Conservation (phyloP, 92 coral and sea anemone species). For the Porites evermanni region DNA sequence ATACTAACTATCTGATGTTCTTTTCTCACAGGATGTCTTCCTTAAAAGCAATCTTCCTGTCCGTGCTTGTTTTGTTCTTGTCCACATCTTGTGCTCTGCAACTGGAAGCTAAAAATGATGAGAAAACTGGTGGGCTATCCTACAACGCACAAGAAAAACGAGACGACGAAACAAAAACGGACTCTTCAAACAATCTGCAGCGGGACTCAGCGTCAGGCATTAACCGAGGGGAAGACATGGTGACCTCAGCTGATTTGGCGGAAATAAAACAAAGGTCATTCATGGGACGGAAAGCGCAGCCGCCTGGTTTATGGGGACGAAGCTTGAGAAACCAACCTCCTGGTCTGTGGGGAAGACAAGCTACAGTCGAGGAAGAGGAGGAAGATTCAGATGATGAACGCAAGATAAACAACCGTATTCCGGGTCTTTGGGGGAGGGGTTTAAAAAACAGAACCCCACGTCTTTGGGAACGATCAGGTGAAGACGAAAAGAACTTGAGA, state of each 20-base stretch:
- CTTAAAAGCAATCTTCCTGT: constrained; percentile 12
- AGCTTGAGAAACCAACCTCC: neutral
- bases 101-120: neutral
- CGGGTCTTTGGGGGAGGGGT: constrained; percentile 28
- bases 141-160: neutral
- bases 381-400: neutral
- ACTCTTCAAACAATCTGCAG: neutral
- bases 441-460: too few species aligned
- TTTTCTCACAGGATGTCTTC: constrained; percentile 33
- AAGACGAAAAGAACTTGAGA: too few species aligned
- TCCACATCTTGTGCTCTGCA: constrained; percentile 22
- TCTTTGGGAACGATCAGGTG: too few species aligned
- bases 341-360: neutral
- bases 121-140: neutral
- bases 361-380: neutral
- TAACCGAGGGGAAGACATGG: too few species aligned
- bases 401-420: neutral
- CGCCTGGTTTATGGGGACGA: constrained; percentile 11
- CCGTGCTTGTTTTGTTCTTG: constrained; percentile 16
- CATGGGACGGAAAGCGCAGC: neutral
- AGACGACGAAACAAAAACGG: neutral
- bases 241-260: too few species aligned
- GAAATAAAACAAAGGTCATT: too few species aligned
- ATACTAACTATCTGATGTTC: neutral
- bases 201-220: too few species aligned